Percentiles rank a stretch among this genome's conserved stretches.
Conservation (phyloP, 1,140 invertebrate genomes). For the Zophobas morio region DNA sequence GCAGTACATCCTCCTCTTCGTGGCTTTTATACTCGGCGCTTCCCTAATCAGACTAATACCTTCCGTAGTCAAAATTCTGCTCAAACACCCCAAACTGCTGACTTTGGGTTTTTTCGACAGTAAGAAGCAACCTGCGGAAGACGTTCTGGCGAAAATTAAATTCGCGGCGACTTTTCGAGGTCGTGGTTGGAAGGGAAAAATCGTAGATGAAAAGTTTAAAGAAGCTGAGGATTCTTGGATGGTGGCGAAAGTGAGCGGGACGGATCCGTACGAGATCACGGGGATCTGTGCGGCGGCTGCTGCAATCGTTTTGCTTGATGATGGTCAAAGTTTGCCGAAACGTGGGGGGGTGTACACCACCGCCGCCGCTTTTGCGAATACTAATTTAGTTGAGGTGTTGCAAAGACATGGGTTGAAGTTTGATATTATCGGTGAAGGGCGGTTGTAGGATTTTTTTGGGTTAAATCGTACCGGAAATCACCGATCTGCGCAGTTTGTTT, state of each 20-base stretch:
- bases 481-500: too few relatives aligned
- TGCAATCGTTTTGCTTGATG: conserved; percentile 82
- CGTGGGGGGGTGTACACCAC: conserved; percentile 75
- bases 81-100: conserved; percentile 82
- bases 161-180: conserved; percentile 81
- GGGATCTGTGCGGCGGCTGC: conserved; percentile 78
- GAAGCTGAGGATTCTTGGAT: conserved; percentile 77
- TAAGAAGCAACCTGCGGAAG: conserved; percentile 76
- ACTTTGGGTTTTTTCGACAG: conserved; percentile 75
- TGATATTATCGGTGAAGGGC: conserved; percentile 54
- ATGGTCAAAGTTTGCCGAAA: conserved; percentile 81
- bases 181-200: conserved; percentile 82
- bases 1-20: conserved; percentile 70
- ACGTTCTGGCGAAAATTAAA: conserved; percentile 72
- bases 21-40: conserved; percentile 68
- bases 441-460: not conserved
- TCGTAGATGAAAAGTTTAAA: conserved; percentile 72
- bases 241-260: conserved; percentile 73
- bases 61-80: conserved; percentile 75
- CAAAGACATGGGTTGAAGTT: conserved; percentile 73
- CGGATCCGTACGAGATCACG: conserved; percentile 87
- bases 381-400: conserved; percentile 73
- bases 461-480: not conserved
- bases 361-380: conserved; percentile 73
- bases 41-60: too few relatives aligned